Evolutionary conservation across 2,113 vertebrate genomes (phyloP).

Genomic region (Vicugna pacos): DNA sequence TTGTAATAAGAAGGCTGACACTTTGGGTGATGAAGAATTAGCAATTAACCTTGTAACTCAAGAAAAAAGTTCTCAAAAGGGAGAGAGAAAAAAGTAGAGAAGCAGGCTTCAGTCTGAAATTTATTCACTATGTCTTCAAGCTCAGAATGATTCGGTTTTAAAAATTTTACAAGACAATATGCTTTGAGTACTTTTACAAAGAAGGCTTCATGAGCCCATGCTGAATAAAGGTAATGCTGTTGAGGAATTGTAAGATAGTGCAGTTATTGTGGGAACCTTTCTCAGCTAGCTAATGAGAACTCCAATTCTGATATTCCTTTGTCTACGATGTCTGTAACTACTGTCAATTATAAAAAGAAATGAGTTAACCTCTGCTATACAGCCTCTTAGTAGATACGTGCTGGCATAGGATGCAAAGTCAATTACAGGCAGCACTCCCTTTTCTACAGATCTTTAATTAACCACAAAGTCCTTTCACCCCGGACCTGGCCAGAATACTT

Average conservation of each 20-base stretch:
- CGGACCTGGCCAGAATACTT: neutral
- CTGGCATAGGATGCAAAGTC: neutral
- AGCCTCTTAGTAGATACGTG: neutral
- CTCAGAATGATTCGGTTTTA: neutral
- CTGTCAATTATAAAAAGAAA: neutral
- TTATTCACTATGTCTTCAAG: constrained; percentile 44
- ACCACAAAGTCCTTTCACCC: neutral
- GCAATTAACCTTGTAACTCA: constrained; percentile 77
- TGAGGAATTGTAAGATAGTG: constrained; percentile 45
- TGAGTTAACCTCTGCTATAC: neutral
- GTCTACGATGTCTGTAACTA: neutral
- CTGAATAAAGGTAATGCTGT: neutral
- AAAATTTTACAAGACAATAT: neutral
- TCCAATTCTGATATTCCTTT: constrained; percentile 36
- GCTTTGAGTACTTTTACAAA: neutral
- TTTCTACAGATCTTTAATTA: neutral
- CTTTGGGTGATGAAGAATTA: constrained; percentile 64
- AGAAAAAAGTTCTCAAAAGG: constrained; percentile 61
- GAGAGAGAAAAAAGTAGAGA: neutral
- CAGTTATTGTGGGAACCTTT: neutral
- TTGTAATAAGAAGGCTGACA: constrained; percentile 78
- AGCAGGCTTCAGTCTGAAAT: constrained; percentile 32
- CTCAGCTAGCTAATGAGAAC: neutral
- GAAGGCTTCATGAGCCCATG: neutral
- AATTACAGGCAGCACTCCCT: neutral